A percentile compares a stretch with the other conserved stretches of the same genome.
phyloP scores from a whole-genome alignment of 2,888 invertebrate species.

The Ophioninae sp. region DNA sequence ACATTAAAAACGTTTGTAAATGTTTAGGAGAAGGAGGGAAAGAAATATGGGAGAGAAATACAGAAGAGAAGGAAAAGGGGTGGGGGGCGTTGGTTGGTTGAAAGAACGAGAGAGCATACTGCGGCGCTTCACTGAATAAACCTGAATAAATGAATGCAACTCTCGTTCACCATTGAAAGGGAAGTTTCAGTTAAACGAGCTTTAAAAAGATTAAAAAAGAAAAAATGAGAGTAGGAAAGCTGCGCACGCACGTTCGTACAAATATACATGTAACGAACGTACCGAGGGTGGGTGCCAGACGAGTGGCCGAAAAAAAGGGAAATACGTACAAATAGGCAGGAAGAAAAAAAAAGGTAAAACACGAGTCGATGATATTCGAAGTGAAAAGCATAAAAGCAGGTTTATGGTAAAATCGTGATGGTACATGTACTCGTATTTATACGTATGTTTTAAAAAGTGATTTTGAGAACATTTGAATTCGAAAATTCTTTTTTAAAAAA shows the following conservation, averaged over 20 bases:
- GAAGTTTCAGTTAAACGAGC: slow-evolving; percentile 69
- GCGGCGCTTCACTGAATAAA: slow-evolving; percentile 61
- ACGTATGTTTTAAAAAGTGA: no score
- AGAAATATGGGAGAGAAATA: slow-evolving; percentile 9
- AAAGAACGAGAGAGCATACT: slow-evolving; percentile 39
- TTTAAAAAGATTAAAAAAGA: slow-evolving; percentile 54
- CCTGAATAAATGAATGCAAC: slow-evolving; percentile 66
- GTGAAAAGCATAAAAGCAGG: slow-evolving; percentile 42
- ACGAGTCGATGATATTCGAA: slow-evolving; percentile 20
- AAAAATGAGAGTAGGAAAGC: background rate
- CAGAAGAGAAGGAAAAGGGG: slow-evolving; percentile 33
- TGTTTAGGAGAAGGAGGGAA: slow-evolving; percentile 5
- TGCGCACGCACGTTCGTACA: background rate
- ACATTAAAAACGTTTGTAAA: no score
- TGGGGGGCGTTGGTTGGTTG: slow-evolving; percentile 9
- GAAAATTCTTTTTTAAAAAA: background rate
- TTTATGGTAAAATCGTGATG: slow-evolving; percentile 28
- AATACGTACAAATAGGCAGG: background rate
- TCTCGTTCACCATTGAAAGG: slow-evolving; percentile 58
- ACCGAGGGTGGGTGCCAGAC: slow-evolving; percentile 33
- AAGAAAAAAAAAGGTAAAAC: slow-evolving; percentile 6
- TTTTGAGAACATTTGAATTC: no score
- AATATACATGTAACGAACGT: slow-evolving; percentile 66
- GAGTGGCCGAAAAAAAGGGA: slow-evolving; percentile 44
- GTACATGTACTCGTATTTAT: background rate